Evolutionary conservation across 1,140 invertebrate genomes (phyloP).

Genomic region (Ceratosolen fusciceps): DNA sequence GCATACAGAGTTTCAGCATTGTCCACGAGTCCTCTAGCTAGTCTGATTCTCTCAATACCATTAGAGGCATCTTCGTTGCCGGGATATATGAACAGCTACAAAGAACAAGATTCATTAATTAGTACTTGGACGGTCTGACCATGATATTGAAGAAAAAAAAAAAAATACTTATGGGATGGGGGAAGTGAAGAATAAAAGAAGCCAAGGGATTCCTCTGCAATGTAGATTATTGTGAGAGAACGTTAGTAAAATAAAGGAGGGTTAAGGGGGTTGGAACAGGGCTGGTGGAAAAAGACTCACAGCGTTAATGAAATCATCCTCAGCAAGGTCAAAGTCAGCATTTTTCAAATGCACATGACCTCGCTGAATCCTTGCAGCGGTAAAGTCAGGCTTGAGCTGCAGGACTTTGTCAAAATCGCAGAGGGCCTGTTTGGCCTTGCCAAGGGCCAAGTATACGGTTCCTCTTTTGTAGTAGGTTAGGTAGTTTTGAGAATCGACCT

Average conservation of each 20-base stretch:
- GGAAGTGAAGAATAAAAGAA: no score
- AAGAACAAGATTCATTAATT: conserved; percentile 50
- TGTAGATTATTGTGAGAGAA: no score
- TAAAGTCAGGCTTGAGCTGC: conserved; percentile 95
- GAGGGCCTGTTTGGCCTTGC: conserved; percentile 95
- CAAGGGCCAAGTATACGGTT: conserved; percentile 96
- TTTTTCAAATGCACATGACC: conserved; percentile 91
- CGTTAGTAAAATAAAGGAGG: background rate
- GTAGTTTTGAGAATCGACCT: conserved; percentile 96
- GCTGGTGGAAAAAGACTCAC: conserved; percentile 75
- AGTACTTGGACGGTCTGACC: no score
- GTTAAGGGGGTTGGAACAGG: background rate
- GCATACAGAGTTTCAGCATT: conserved; percentile 79
- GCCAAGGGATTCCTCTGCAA: no score
- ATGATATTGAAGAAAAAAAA: no score
- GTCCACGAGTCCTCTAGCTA: conserved; percentile 78
- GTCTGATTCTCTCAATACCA: conserved; percentile 77
- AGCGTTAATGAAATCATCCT: conserved; percentile 86
- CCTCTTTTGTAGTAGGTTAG: conserved; percentile 95
- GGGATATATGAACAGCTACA: conserved; percentile 82
- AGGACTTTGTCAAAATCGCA: conserved; percentile 94
- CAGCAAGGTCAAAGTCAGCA: conserved; percentile 86
- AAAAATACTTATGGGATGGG: no score
- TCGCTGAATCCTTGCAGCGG: conserved; percentile 88
- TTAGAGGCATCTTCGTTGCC: conserved; percentile 82